Conservation (phyloP, 2,797 vertebrate genomes). For the Gouania willdenowi region DNA sequence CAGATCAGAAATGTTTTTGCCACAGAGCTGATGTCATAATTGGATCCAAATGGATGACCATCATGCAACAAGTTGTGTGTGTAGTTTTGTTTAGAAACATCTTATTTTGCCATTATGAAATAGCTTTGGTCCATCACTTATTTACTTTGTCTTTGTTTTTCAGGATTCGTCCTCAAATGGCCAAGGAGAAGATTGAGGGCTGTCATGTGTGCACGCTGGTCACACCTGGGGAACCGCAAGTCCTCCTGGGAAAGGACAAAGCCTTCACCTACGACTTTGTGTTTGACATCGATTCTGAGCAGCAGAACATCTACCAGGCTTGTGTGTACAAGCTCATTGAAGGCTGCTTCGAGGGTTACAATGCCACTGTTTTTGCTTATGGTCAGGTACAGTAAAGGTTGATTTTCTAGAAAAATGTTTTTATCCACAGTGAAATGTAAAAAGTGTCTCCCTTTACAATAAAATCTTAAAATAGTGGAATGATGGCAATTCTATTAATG, state of each 20-base stretch:
- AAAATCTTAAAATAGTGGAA: too few relatives aligned
- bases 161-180: slow-evolving; percentile 95
- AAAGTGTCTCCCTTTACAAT: too few relatives aligned
- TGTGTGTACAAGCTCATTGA: slow-evolving; percentile 91
- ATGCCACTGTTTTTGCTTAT: slow-evolving; percentile 94
- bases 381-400: slow-evolving; percentile 88
- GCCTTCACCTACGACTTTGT: slow-evolving; percentile 98
- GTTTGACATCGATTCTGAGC: slow-evolving; percentile 87
- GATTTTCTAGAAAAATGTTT: too few relatives aligned
- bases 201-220: slow-evolving; percentile 94
- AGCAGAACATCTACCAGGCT: slow-evolving; percentile 81
- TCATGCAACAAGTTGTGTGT: too few relatives aligned
- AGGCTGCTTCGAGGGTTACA: slow-evolving; percentile 96
- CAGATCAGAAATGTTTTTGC: too few relatives aligned
- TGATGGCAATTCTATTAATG: too few relatives aligned
- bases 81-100: too few relatives aligned
- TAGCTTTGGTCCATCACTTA: not conserved
- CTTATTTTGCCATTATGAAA: not conserved
- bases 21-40: too few relatives aligned
- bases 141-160: not conserved
- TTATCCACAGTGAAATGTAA: too few relatives aligned
- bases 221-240: slow-evolving; percentile 92
- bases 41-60: too few relatives aligned
- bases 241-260: slow-evolving; percentile 97
- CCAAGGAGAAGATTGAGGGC: slow-evolving; percentile 97